Base-by-base conservation (phyloP, 2,113 vertebrate species). In the Sula dactylatra region DNA sequence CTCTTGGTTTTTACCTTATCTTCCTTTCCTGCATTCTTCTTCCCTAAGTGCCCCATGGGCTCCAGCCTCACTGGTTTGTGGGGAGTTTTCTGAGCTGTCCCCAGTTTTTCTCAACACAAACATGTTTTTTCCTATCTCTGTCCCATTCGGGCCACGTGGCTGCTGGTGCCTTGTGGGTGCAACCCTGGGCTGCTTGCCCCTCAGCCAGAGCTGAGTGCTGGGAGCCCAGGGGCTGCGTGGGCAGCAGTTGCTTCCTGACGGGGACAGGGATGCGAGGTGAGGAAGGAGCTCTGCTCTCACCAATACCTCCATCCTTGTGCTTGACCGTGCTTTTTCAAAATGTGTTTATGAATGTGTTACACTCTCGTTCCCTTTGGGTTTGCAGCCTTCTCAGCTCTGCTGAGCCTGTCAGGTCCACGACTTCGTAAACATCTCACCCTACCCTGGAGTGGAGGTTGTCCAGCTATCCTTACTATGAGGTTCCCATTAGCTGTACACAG, bases 121-220 rank as follows among this genome's bases (percentile, higher is more conserved):
- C 4, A 3, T 0, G 0, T 55, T 52, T n/a, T 54, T 17, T 47
- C 36, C 29, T 3, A 2, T 71, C 32, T 42, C 38, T 50, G 10
- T 73, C n/a, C 47, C 11, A 7, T 29, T 47, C 0, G 18, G 40
- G 19, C 26, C 31, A n/a, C 0, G 7, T 32, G 59, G 72, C 52
- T 54, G 31, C 65, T 78, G 31, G n/a, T 74, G 40, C 40, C 26
- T 42, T 14, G 15, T 36, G 47, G 38, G 32, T 0, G 0, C 59
- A 40, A 15, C 34, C 32, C 27, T 25, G 27, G 58, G 44, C 45
- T 55, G 45, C 44, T 90, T 31, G 50, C 10, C 36, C 26, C 27
- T 25, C 36, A 3, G 42, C 32, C 50, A 8, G 0, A 2, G 49
- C n/a, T 18, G 25, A 10, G 49, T 13, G n/a, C n/a, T 1, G 2